phyloP scores from a whole-genome alignment of 2,797 vertebrate genomes.

The Sebastiscus tertius region DNA sequence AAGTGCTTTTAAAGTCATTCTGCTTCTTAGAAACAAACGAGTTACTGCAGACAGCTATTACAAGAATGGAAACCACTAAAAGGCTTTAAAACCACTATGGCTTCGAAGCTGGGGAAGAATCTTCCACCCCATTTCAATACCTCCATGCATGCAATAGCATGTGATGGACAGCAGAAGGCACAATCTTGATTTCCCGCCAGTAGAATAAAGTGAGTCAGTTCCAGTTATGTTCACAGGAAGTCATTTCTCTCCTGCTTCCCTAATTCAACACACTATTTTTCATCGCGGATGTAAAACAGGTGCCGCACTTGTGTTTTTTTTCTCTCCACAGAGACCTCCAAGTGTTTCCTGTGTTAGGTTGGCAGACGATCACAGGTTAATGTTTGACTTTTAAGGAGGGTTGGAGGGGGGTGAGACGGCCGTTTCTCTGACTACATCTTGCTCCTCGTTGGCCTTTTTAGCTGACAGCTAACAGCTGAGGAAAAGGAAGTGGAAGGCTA shows the following conservation, averaged over 20 bases:
- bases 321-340: not conserved
- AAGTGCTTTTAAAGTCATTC: not conserved
- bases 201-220: conserved; percentile 29
- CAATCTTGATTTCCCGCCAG: not conserved
- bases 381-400: not conserved
- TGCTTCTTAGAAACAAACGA: not conserved
- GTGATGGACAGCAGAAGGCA: conserved; percentile 50
- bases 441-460: no score
- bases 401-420: not conserved
- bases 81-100: not conserved
- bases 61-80: not conserved
- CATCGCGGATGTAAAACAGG: not conserved
- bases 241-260: not conserved
- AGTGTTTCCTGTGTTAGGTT: not conserved
- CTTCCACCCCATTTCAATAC: not conserved
- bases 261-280: not conserved
- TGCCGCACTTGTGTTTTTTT: not conserved
- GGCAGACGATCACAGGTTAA: not conserved
- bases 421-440: not conserved
- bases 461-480: not conserved
- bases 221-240: conserved; percentile 22
- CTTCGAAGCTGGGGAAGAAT: not conserved
- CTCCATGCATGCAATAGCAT: not conserved
- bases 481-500: not conserved
- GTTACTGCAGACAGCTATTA: not conserved